phyloP scores from a whole-genome alignment of 2,888 invertebrate species.

The Phortica magna region DNA sequence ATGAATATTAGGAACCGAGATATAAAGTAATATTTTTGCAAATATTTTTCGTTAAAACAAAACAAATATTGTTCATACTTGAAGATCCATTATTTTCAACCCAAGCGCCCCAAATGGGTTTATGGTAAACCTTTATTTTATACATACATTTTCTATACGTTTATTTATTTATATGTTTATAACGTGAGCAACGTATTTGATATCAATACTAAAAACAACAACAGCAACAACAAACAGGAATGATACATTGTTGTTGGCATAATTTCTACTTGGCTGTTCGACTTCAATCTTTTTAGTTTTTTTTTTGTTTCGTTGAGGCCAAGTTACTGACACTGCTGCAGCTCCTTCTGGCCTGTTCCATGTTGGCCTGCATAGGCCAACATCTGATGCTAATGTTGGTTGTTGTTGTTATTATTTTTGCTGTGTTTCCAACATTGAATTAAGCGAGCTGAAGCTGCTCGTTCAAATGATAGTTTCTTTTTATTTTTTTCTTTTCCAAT shows the following conservation, averaged over 20 bases:
- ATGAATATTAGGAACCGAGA: neutral
- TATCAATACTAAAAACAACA: conserved; percentile 31
- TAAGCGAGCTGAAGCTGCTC: neutral
- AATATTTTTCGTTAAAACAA: no score
- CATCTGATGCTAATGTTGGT: conserved; percentile 23
- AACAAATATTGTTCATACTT: no score
- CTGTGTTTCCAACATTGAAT: conserved; percentile 30
- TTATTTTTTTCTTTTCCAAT: neutral
- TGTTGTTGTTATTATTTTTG: conserved; percentile 19
- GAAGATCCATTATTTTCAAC: neutral
- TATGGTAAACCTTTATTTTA: conserved; percentile 1
- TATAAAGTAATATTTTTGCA: neutral
- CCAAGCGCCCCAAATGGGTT: neutral
- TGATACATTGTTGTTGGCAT: conserved; percentile 36
- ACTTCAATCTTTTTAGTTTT: neutral
- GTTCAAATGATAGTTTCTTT: neutral
- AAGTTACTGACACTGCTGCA: neutral
- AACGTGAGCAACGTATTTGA: conserved; percentile 34
- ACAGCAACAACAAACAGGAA: conserved; percentile 8
- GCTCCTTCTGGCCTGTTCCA: neutral
- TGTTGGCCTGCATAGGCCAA: conserved; percentile 19
- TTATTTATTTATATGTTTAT: conserved; percentile 29
- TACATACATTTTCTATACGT: conserved; percentile 5
- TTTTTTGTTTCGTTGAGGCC: conserved; percentile 15
- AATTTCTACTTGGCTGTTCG: conserved; percentile 21